Evolutionary conservation across 1,140 invertebrate species (phyloP), one percentile per base, ranked within the genome.

Genomic region (Ganaspis sp.): DNA sequence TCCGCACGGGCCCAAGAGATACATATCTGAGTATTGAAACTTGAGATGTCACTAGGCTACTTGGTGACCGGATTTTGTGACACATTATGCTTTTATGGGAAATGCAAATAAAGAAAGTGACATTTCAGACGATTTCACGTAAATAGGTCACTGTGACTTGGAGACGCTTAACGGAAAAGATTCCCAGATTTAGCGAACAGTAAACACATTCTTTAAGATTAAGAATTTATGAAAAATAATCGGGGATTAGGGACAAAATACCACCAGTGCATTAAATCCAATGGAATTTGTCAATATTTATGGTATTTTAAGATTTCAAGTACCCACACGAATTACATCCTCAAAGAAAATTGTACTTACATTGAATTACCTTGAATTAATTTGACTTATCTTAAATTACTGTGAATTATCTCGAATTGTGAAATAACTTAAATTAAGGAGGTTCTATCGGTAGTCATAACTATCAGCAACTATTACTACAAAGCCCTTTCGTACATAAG

Each of bases 101-200:
- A 85, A 79, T 19, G 45, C 72, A 77, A 83, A 82, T 74, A 79
- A 81, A 76, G 29, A n/a, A 1, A 69, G 45, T 34, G 77, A 79
- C 70, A 76, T 80, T 83, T 83, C 77, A 74, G 64, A 77, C 75
- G 75, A 82, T 86, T 81, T 85, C 78, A 79, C 72, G 74, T 79
- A 88, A 88, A 86, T 83, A 71, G 80, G 75, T 83, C 78, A 83
- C 37, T 64, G 15, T 49, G 17, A 64, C 23, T 64, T 64, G 12
- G 26, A 40, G 23, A 34, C 6, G 21, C 34, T 34, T 21, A 12
- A 11, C n/a, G n/a, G 23, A 72, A 45, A 72, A 12, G 40, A 42
- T 64, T 74, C 29, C 45, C 19, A 29, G 42, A 74, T 26, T 37
- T 23, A 26, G 38, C 4, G 53, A 26, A 34, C 4, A 40, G 15